Evolutionary conservation across 2,113 vertebrate genomes (phyloP).

Genomic region (Saguinus imperator): DNA sequence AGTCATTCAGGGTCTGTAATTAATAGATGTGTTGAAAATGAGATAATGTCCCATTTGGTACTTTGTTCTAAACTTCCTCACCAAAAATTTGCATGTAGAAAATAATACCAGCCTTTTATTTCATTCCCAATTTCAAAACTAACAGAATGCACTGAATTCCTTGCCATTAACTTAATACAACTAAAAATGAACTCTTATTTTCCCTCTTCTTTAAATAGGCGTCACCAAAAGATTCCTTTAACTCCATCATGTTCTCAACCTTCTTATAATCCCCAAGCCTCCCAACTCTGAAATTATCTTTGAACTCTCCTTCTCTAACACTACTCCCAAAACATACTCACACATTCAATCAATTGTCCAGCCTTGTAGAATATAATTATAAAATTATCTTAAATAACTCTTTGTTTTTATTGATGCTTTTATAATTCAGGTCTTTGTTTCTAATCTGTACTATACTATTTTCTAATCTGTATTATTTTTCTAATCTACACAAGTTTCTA

Average conservation of each 20-base stretch:
- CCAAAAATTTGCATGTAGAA: neutral
- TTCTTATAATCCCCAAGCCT: neutral
- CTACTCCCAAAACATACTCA: neutral
- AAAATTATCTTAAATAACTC: constrained; percentile 38
- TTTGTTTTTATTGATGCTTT: neutral
- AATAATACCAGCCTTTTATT: neutral
- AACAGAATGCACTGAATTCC: neutral
- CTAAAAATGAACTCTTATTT: constrained; percentile 9
- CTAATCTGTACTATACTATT: neutral
- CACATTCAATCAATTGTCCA: neutral
- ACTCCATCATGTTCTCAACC: neutral
- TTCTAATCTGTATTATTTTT: constrained; percentile 4
- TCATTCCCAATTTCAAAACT: constrained; percentile 30
- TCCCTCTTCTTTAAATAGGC: neutral
- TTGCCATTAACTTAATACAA: constrained; percentile 27
- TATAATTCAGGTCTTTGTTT: neutral
- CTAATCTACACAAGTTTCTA: neutral
- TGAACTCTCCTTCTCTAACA: neutral
- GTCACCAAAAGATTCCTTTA: neutral
- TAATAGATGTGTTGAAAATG: constrained; percentile 43
- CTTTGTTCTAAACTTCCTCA: neutral
- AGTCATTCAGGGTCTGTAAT: neutral
- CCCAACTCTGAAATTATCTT: constrained; percentile 44
- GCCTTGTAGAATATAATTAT: neutral
- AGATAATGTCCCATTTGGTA: neutral